Percentiles rank a stretch among this genome's conserved stretches.
Conservation (phyloP, 2,113 vertebrate genomes). For the Chaenocephalus aceratus region DNA sequence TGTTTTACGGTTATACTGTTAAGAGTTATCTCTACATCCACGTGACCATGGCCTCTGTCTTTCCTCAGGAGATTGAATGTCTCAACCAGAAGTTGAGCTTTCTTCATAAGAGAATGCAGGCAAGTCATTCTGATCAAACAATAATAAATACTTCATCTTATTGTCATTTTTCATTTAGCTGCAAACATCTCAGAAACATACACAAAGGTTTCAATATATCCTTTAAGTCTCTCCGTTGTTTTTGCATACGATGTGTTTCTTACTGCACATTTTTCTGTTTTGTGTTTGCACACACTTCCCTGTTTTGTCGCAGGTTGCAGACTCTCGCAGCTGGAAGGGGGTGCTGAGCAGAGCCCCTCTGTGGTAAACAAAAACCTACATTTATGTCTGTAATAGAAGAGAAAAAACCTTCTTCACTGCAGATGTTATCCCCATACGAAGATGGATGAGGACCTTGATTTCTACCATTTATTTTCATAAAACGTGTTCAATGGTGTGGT, state of each 20-base stretch:
- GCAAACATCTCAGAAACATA: not conserved
- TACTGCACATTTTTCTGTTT: not conserved
- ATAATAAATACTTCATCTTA: not conserved
- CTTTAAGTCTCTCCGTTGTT: not conserved
- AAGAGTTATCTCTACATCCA: not conserved
- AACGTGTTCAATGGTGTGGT: not conserved
- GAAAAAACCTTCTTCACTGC: not conserved
- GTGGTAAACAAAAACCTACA: slow-evolving; percentile 69
- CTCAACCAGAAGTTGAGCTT: slow-evolving; percentile 82
- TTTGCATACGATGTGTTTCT: not conserved
- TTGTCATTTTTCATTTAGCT: not conserved
- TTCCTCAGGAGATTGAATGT: slow-evolving; percentile 79
- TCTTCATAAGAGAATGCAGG: slow-evolving; percentile 83
- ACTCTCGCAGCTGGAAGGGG: slow-evolving; percentile 81
- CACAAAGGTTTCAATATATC: not conserved
- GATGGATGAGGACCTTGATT: not conserved
- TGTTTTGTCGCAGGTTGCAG: slow-evolving; percentile 74
- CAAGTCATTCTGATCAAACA: slow-evolving; percentile 30
- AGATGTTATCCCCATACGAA: not conserved
- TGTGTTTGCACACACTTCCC: not conserved
- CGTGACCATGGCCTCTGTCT: not conserved
- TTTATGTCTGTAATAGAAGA: not conserved
- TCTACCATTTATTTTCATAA: not conserved
- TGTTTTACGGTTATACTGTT: not conserved
- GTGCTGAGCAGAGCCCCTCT: slow-evolving; percentile 78